Base-by-base conservation (phyloP, 2,888 invertebrate genomes). In the Antitype chi region DNA sequence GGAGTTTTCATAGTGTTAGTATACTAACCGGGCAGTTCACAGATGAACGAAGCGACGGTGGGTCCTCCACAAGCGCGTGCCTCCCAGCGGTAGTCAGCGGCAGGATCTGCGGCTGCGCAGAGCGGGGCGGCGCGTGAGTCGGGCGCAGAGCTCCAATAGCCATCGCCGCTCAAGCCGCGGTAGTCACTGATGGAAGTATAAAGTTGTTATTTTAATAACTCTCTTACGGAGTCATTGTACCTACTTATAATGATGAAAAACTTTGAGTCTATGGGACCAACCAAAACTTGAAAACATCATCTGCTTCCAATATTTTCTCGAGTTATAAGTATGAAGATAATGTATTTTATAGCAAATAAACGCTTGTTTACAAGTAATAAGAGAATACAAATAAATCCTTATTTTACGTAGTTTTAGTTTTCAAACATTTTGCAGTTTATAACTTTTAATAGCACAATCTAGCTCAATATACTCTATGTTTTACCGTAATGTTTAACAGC, bases 41-140 rank as follows among this genome's bases (percentile, higher is more conserved):
- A 98, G 82, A 98, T 97, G 92, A 98, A 98, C 13, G 98, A 98
- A 1, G 98, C 98, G 0, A 98, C 97, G 83, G 98, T 98, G 0
- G 98, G 98, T 43, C 98, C 98, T 17, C 98, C 98, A 89, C 98
- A 98, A 20, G 97, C 97, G 68, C 98, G 96, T 0, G 98, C 97
- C 90, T 98, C 98, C 98, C 98, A 98, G 83, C 98, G 97, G 94
- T 98, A 98, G 95, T 98, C 98, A 17, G 98, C 97, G 8, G 97
- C 97, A 2, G 98, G 98, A 93, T 98, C 98, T 78, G 98, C 97
- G 67, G 98, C 98, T 38, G 98, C 98, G 91, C 98, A 98, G 8
- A 98, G 96, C 0, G 98, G 97, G 9, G 96, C 97, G 23, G 97
- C 95, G 47, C 95, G 92, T 73, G 97, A 95, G 91, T 97, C 97